These are phyloP conservation scores for Cebidichthys violaceus DNA, from an alignment of 2,113 vertebrate species.

Conservation along the genomic window DNA sequence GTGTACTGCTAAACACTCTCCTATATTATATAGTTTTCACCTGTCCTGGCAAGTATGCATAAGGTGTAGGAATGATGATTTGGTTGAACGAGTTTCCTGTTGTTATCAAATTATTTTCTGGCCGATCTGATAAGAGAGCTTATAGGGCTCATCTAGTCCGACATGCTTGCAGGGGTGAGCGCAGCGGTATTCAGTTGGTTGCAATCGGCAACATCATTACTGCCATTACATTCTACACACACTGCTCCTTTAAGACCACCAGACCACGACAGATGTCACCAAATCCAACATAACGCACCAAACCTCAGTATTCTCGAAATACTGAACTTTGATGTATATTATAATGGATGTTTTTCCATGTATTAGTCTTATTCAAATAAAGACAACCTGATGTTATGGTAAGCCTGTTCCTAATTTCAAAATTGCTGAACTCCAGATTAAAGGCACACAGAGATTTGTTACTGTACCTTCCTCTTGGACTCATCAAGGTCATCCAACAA, in stretches of 20 bases:
- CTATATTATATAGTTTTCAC: background rate
- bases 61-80: background rate
- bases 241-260: background rate
- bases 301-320: background rate
- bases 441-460: background rate
- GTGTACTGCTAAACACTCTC: background rate
- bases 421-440: background rate
- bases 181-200: background rate
- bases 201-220: background rate
- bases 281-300: background rate
- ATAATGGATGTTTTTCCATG: background rate
- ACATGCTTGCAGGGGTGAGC: no score
- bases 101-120: background rate
- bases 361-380: background rate
- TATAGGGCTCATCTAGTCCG: background rate
- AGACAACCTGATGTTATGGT: background rate
- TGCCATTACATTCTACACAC: background rate
- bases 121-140: background rate
- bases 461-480: background rate
- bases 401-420: background rate
- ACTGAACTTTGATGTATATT: background rate
- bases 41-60: background rate
- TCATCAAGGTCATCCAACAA: slow-evolving; percentile 43
- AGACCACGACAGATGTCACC: background rate
- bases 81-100: background rate